These are phyloP conservation scores for Etheostoma cragini DNA, from an alignment of 2,113 vertebrate species.

Conservation along the genomic window DNA sequence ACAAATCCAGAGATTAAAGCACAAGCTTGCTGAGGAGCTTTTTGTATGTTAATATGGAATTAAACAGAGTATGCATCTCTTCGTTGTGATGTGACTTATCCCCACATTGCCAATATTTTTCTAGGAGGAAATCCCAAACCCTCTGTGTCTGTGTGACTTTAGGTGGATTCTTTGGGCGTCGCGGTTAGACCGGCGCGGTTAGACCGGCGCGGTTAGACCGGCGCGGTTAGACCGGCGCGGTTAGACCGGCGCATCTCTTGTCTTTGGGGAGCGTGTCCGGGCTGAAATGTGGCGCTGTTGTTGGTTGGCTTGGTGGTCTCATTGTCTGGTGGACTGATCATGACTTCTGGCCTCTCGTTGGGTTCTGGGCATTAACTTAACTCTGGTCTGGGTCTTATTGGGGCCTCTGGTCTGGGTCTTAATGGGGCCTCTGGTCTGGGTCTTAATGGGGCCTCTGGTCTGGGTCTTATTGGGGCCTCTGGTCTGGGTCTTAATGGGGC, in stretches of 20 bases:
- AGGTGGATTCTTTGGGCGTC: constrained; percentile 16
- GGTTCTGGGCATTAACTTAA: constrained; percentile 45
- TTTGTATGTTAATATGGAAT: constrained; percentile 77
- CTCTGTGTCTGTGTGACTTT: constrained; percentile 48
- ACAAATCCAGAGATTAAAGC: constrained; percentile 83
- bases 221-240: too few relatives aligned
- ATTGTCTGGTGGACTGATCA: constrained; percentile 37
- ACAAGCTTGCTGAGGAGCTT: constrained; percentile 83
- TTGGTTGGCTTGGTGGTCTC: constrained; percentile 35
- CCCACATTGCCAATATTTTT: constrained; percentile 81
- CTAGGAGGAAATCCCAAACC: constrained; percentile 66
- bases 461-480: too few relatives aligned
- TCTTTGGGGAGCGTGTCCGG: constrained; percentile 56
- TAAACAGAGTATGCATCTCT: constrained; percentile 79
- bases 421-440: too few relatives aligned
- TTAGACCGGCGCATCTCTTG: too few relatives aligned
- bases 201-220: constrained; percentile 13
- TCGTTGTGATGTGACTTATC: constrained; percentile 77
- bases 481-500: too few relatives aligned
- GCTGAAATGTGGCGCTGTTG: constrained; percentile 37
- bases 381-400: constrained; percentile 47
- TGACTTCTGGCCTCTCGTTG: constrained; percentile 50
- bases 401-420: constrained; percentile 50
- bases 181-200: constrained; percentile 11
- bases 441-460: too few relatives aligned